A percentile compares a stretch with the other conserved stretches of the same genome.
Evolutionary conservation across 2,888 invertebrate species (phyloP).

Genomic region (Pollenia labialis): DNA sequence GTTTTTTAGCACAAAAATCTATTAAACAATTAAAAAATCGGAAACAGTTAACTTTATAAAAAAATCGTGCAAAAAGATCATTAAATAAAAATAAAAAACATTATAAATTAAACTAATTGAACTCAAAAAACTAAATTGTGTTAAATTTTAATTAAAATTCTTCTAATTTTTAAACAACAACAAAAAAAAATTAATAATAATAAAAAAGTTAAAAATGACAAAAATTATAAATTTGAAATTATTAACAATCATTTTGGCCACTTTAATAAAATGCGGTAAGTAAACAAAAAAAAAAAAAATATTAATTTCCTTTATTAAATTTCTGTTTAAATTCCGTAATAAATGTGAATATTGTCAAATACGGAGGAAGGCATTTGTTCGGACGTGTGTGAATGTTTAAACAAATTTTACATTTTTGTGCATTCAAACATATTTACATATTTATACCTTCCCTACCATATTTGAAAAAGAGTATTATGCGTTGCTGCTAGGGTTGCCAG

Average conservation of each 20-base stretch:
- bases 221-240: slow-evolving; percentile 15
- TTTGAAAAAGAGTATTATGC: too few species aligned
- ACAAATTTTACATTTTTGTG: not conserved
- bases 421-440: too few species aligned
- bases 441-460: too few species aligned
- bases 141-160: not conserved
- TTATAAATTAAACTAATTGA: too few species aligned
- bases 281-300: not conserved
- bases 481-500: too few species aligned
- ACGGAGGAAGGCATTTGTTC: not conserved
- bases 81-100: too few species aligned
- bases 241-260: slow-evolving; percentile 39
- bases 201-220: slow-evolving; percentile 31
- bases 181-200: not conserved
- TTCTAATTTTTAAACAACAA: not conserved
- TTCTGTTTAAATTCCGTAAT: not conserved
- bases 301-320: not conserved
- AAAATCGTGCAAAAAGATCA: too few species aligned
- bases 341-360: slow-evolving; percentile 15
- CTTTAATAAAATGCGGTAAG: slow-evolving; percentile 44
- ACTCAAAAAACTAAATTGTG: not conserved
- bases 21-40: not conserved
- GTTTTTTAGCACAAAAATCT: not conserved
- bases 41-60: too few species aligned
- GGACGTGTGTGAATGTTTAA: too few species aligned